Evolutionary conservation across 2,888 invertebrate species (phyloP).

Genomic region (Conchocele bisecta): DNA sequence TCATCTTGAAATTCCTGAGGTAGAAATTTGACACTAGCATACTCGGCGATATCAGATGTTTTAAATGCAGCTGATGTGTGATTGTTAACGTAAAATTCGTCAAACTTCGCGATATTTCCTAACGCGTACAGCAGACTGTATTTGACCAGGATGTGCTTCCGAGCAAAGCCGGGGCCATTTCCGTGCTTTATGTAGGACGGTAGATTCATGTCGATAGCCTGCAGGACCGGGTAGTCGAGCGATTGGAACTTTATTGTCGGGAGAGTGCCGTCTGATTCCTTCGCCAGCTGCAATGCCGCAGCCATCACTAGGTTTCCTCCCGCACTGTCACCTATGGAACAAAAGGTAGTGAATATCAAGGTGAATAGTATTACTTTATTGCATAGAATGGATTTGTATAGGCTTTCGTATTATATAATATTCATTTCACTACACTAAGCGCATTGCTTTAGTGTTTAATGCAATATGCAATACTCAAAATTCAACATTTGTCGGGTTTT

Average conservation of each 20-base stretch:
- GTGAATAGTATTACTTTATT: too few relatives aligned
- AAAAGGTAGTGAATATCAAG: too few relatives aligned
- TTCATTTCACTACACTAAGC: too few relatives aligned
- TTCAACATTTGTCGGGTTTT: too few relatives aligned
- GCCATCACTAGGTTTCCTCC: slow-evolving; percentile 72
- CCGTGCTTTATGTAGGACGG: slow-evolving; percentile 62
- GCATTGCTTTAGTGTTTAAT: too few relatives aligned
- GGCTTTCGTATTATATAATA: too few relatives aligned
- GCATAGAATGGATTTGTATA: too few relatives aligned
- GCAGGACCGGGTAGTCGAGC: slow-evolving; percentile 59
- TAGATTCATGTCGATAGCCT: slow-evolving; percentile 76
- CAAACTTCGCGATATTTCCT: slow-evolving; percentile 23
- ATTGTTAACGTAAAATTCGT: slow-evolving; percentile 20
- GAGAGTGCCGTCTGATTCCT: slow-evolving; percentile 40
- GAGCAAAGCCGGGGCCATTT: slow-evolving; percentile 41
- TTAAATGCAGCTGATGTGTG: slow-evolving; percentile 37
- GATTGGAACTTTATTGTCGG: slow-evolving; percentile 52
- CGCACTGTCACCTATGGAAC: slow-evolving; percentile 66
- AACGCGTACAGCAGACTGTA: slow-evolving; percentile 60
- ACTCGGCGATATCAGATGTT: slow-evolving; percentile 19
- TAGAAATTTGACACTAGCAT: slow-evolving; percentile 31
- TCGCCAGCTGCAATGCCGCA: slow-evolving; percentile 52
- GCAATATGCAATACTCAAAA: too few relatives aligned
- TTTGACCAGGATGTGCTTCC: slow-evolving; percentile 43
- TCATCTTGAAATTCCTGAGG: slow-evolving; percentile 46